These are phyloP conservation scores for Koerneria pararmatus DNA, from an alignment of 2,888 invertebrate species.

Conservation along the genomic window DNA sequence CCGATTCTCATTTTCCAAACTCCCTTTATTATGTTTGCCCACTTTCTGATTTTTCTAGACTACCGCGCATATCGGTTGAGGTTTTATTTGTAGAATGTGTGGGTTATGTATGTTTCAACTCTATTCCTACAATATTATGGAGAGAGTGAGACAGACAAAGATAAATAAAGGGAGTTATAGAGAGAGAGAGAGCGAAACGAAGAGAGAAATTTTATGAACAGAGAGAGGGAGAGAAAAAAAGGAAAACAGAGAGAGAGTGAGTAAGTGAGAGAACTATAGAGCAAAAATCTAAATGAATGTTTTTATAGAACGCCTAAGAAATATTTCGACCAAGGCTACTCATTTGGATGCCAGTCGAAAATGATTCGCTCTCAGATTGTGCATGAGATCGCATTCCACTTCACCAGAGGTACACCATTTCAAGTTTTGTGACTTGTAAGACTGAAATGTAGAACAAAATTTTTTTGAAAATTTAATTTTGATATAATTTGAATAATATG, in stretches of 20 bases:
- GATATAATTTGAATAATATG: too few species aligned
- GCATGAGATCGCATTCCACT: conserved; percentile 42
- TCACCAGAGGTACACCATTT: conserved; percentile 24
- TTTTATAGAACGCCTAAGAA: not conserved
- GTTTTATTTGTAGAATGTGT: too few species aligned
- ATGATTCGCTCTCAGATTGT: conserved; percentile 33
- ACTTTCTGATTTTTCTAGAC: too few species aligned
- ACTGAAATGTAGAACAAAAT: not conserved
- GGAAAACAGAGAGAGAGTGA: not conserved
- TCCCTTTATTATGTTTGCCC: too few species aligned
- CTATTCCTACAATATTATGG: too few species aligned
- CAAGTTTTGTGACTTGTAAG: conserved; percentile 10
- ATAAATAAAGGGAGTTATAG: too few species aligned
- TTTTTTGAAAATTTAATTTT: not conserved
- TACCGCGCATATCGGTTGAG: too few species aligned
- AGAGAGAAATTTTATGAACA: not conserved
- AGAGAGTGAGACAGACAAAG: too few species aligned
- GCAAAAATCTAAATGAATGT: conserved; percentile 1
- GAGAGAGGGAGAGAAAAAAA: not conserved
- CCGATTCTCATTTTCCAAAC: too few species aligned
- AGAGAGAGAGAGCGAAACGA: not conserved
- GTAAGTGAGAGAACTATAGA: not conserved
- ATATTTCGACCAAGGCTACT: not conserved
- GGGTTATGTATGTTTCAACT: too few species aligned
- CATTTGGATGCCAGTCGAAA: conserved; percentile 28